These are phyloP conservation scores for Aquatica leii DNA, from an alignment of 2,888 invertebrate genomes.

Conservation along the genomic window DNA sequence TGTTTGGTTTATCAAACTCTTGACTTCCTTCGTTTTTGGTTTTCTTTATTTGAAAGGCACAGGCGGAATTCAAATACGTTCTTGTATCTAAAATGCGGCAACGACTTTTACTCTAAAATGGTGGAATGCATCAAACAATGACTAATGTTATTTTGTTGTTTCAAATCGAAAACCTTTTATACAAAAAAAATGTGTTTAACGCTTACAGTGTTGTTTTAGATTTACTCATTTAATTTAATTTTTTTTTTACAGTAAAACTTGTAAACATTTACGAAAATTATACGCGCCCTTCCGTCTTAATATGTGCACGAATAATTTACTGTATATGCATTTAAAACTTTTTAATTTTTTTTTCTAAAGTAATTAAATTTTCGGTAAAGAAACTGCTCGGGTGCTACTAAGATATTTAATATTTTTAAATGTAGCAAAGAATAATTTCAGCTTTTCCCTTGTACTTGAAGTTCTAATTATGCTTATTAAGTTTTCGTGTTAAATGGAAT, in stretches of 20 bases:
- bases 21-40: constrained; percentile 49
- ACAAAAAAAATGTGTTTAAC: too few species aligned
- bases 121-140: constrained; percentile 37
- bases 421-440: constrained; percentile 45
- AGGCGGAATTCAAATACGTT: constrained; percentile 41
- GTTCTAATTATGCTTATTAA: constrained; percentile 55
- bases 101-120: constrained; percentile 32
- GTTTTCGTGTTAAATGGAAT: constrained; percentile 54
- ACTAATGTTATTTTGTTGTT: constrained; percentile 43
- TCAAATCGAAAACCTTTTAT: constrained; percentile 35
- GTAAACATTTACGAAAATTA: too few species aligned
- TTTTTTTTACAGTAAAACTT: too few species aligned
- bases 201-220: too few species aligned
- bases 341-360: constrained; percentile 34
- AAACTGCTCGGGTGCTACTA: constrained; percentile 44
- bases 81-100: constrained; percentile 22
- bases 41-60: constrained; percentile 49
- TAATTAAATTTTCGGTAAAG: constrained; percentile 47
- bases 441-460: constrained; percentile 46
- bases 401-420: constrained; percentile 50
- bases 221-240: too few species aligned
- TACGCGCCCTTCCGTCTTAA: too few species aligned
- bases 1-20: constrained; percentile 54
- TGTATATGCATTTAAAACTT: constrained; percentile 30
- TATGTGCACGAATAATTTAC: too few species aligned